Conservation (phyloP, 2,888 invertebrate genomes). For the Stictocephala bisonia region DNA sequence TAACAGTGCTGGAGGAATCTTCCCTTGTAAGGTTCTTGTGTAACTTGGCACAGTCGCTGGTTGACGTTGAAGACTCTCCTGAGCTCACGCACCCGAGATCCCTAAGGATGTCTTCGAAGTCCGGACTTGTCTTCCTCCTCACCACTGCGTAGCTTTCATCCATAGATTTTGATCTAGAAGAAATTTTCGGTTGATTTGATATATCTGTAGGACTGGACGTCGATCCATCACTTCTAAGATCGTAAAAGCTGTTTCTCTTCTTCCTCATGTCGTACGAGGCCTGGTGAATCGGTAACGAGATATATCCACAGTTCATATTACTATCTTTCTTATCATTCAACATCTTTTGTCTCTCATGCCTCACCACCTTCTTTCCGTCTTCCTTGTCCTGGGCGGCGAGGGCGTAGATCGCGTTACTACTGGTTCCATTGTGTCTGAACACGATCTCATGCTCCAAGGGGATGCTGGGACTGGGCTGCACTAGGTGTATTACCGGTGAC, state of each 20-base stretch:
- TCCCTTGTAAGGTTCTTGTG: neutral
- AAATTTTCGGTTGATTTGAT: neutral
- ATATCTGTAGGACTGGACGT: neutral
- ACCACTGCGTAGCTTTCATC: neutral
- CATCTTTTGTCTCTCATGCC: neutral
- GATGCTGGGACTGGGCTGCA: constrained; percentile 32
- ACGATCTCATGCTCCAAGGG: constrained; percentile 13
- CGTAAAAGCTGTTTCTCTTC: neutral
- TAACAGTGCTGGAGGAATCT: neutral
- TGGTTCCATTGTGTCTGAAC: constrained; percentile 8
- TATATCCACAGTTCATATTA: constrained; percentile 25
- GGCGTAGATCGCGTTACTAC: constrained; percentile 20
- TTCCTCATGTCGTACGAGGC: neutral
- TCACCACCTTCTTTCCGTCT: constrained; percentile 53
- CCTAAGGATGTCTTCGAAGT: constrained; percentile 29
- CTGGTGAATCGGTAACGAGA: constrained; percentile 19
- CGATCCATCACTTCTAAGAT: constrained; percentile 1
- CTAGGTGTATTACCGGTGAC: constrained; percentile 36
- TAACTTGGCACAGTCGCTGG: neutral
- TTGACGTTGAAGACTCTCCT: neutral
- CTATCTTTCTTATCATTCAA: neutral
- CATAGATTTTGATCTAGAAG: neutral
- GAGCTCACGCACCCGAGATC: neutral
- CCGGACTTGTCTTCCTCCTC: constrained; percentile 8
- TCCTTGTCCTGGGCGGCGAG: constrained; percentile 65